phyloP scores from a whole-genome alignment of 2,888 invertebrate genomes.

The Eustalomyia histrio region DNA sequence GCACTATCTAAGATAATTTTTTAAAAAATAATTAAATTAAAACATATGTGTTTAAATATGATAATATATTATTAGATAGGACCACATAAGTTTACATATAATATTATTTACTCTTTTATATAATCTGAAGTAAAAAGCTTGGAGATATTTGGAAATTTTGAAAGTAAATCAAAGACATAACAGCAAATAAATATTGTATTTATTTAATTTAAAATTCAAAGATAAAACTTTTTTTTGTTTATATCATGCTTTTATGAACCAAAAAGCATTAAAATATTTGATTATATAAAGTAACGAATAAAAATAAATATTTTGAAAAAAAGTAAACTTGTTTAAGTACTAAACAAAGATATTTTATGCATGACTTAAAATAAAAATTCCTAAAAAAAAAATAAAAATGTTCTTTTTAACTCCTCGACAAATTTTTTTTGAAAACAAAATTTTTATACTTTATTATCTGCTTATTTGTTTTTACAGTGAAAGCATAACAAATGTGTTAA shows the following conservation, averaged over 20 bases:
- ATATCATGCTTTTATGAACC: not conserved
- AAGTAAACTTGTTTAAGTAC: constrained; percentile 25
- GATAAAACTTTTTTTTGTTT: too few relatives aligned
- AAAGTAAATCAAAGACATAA: too few relatives aligned
- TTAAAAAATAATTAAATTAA: too few relatives aligned
- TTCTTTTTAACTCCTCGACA: constrained; percentile 17
- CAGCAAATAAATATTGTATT: too few relatives aligned
- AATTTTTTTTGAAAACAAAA: not conserved
- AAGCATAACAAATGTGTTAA: constrained; percentile 39
- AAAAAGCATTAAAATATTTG: constrained; percentile 23
- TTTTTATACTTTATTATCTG: constrained; percentile 14
- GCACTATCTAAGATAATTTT: too few relatives aligned
- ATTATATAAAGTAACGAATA: constrained; percentile 2
- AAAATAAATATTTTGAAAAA: constrained; percentile 6
- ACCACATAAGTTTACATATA: too few relatives aligned
- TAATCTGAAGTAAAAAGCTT: too few relatives aligned
- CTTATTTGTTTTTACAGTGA: constrained; percentile 36
- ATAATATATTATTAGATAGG: too few relatives aligned
- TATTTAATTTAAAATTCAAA: too few relatives aligned
- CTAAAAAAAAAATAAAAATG: not conserved
- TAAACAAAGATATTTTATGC: constrained; percentile 49
- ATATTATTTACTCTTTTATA: too few relatives aligned
- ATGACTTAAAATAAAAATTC: constrained; percentile 19
- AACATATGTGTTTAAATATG: too few relatives aligned
- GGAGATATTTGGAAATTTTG: too few relatives aligned